These are phyloP conservation scores for Caenorhabditis latens DNA, from an alignment of 1,140 invertebrate genomes.

Conservation along the genomic window DNA sequence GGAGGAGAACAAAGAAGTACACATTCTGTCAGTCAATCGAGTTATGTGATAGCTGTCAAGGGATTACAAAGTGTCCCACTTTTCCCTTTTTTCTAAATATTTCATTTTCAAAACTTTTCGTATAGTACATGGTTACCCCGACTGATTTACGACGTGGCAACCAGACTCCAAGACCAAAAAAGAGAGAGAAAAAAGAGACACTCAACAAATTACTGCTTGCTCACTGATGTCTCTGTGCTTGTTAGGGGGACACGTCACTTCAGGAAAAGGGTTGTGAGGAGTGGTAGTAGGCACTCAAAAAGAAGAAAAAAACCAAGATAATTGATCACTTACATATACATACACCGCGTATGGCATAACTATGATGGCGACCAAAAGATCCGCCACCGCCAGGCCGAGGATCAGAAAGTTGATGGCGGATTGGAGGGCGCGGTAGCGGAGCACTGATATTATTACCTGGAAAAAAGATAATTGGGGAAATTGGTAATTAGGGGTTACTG, in stretches of 20 bases:
- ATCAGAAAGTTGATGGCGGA: slow-evolving; percentile 99
- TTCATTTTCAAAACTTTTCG: not conserved
- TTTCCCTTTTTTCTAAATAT: no score
- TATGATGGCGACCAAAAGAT: slow-evolving; percentile 92
- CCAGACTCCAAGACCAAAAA: not conserved
- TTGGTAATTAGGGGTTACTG: no score
- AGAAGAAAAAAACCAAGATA: slow-evolving; percentile 35
- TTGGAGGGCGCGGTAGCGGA: slow-evolving; percentile 88
- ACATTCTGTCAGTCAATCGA: slow-evolving; percentile 15
- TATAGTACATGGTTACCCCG: not conserved
- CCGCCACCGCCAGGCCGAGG: slow-evolving; percentile 94
- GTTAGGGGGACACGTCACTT: slow-evolving; percentile 18
- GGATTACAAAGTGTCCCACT: slow-evolving; percentile 1
- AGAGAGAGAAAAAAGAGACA: not conserved
- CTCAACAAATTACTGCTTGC: slow-evolving; percentile 48
- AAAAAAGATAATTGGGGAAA: not conserved
- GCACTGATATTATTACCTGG: slow-evolving; percentile 90
- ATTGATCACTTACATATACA: slow-evolving; percentile 86
- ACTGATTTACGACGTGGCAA: slow-evolving; percentile 41
- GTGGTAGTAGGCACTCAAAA: not conserved
- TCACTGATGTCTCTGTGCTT: slow-evolving; percentile 41
- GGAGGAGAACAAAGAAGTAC: slow-evolving; percentile 35
- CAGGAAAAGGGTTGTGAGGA: not conserved
- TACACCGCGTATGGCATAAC: slow-evolving; percentile 99
- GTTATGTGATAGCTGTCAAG: slow-evolving; percentile 55